Conservation (phyloP, 2,113 vertebrate species). For the Sylvietta virens region DNA sequence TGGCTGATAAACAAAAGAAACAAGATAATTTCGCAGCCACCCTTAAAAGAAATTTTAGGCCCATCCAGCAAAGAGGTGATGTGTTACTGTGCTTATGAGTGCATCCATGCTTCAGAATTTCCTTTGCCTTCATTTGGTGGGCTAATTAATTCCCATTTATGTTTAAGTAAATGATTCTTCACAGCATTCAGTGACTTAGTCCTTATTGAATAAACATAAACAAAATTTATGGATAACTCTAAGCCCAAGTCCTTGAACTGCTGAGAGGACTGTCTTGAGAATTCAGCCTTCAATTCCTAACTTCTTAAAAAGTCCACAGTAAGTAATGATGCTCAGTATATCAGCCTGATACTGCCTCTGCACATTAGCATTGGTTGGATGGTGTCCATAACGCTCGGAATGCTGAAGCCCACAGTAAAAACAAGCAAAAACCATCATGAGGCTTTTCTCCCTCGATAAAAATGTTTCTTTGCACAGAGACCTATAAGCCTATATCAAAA, state of each 20-base stretch:
- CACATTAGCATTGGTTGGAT: constrained; percentile 4
- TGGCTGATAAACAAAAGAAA: constrained; percentile 34
- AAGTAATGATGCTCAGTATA: constrained; percentile 49
- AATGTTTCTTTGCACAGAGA: not conserved
- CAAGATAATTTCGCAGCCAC: not conserved
- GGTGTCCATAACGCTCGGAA: constrained; percentile 17
- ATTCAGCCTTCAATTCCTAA: constrained; percentile 28
- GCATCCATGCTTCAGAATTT: not conserved
- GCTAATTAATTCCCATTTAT: constrained; percentile 50
- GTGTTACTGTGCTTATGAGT: not conserved
- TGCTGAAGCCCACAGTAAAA: constrained; percentile 6
- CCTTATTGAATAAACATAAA: constrained; percentile 46
- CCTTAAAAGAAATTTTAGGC: not conserved
- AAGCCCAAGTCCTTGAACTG: constrained; percentile 14
- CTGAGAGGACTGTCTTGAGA: constrained; percentile 28
- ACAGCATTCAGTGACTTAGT: not conserved
- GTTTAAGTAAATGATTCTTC: constrained; percentile 19
- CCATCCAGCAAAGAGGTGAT: not conserved
- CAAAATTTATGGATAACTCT: constrained; percentile 1
- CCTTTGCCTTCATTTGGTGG: not conserved
- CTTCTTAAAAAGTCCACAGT: constrained; percentile 36
- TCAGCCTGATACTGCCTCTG: constrained; percentile 20
- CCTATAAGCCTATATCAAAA: not conserved
- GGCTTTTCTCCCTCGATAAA: constrained; percentile 25
- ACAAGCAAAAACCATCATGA: not conserved